A percentile compares a stretch with the other conserved stretches of the same genome.
Evolutionary conservation across 1,140 invertebrate genomes (phyloP).

Genomic region (Propsilocerus akamusi): DNA sequence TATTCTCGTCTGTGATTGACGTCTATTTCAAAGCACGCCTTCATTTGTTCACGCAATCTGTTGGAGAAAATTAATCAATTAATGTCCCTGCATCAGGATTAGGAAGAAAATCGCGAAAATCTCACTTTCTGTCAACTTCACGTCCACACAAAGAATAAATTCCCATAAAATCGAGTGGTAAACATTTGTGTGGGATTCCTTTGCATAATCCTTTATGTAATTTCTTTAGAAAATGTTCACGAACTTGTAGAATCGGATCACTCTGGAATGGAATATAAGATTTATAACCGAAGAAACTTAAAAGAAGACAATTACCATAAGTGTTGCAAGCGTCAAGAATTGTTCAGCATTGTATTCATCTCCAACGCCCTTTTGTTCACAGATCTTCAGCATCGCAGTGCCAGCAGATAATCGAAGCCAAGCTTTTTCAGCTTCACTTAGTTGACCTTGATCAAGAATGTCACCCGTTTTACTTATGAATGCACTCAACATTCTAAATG

Average conservation of each 20-base stretch:
- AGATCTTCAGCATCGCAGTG: slow-evolving; percentile 89
- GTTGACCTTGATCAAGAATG: slow-evolving; percentile 46
- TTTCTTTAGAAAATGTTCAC: slow-evolving; percentile 77
- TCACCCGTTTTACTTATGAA: slow-evolving; percentile 82
- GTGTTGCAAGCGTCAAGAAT: slow-evolving; percentile 79
- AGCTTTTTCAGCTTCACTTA: slow-evolving; percentile 73
- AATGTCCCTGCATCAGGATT: neutral
- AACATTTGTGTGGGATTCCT: slow-evolving; percentile 68
- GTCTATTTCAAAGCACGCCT: slow-evolving; percentile 34
- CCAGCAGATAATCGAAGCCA: slow-evolving; percentile 80
- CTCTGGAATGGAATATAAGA: slow-evolving; percentile 32
- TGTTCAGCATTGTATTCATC: slow-evolving; percentile 88
- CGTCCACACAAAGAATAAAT: slow-evolving; percentile 77
- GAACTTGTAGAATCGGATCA: slow-evolving; percentile 66
- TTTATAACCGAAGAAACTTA: neutral
- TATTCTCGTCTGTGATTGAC: slow-evolving; percentile 82
- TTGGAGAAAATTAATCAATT: neutral
- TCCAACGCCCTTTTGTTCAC: slow-evolving; percentile 87
- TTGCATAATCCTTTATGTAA: slow-evolving; percentile 70
- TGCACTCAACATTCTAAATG: slow-evolving; percentile 78
- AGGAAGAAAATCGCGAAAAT: no score
- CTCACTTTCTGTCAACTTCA: slow-evolving; percentile 50
- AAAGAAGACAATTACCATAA: slow-evolving; percentile 40
- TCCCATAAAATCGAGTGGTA: slow-evolving; percentile 94
- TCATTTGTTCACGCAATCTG: slow-evolving; percentile 17